Conservation (phyloP, 2,113 vertebrate species). For the Mustelus asterias region DNA sequence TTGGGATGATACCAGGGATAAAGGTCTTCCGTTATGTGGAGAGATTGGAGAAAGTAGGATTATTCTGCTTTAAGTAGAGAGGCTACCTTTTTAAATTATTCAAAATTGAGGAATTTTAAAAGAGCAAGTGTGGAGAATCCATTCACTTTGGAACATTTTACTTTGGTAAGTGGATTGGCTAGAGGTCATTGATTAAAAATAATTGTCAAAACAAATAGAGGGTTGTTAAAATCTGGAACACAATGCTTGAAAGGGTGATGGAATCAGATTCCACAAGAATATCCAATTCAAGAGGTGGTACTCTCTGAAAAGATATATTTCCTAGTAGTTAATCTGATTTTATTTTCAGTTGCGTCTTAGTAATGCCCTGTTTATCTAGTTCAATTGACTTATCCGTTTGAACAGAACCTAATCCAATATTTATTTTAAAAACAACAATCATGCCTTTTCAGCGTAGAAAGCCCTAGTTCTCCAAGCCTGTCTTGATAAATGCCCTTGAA, state of each 20-base stretch:
- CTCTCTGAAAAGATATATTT: not conserved
- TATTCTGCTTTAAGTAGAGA: not conserved
- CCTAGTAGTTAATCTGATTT: not conserved
- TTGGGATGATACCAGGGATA: not conserved
- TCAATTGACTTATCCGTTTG: not conserved
- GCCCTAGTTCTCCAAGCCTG: not conserved
- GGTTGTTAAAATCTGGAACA: not conserved
- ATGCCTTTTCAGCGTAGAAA: not conserved
- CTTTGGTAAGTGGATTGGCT: not conserved
- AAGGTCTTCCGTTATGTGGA: not conserved
- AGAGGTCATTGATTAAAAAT: not conserved
- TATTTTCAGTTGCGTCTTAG: not conserved
- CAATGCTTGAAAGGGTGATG: not conserved
- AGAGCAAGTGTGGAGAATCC: not conserved
- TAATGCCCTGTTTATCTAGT: not conserved
- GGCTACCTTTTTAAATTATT: not conserved
- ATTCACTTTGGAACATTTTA: not conserved
- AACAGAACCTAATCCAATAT: not conserved
- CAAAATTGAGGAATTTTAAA: not conserved
- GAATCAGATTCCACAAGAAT: not conserved
- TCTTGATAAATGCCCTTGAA: not conserved
- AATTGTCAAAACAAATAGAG: not conserved
- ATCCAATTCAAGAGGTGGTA: not conserved
- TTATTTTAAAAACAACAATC: not conserved
- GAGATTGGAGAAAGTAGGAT: not conserved